Base-by-base conservation (phyloP, 1,140 invertebrate genomes). In the Bombus pyrosoma region DNA sequence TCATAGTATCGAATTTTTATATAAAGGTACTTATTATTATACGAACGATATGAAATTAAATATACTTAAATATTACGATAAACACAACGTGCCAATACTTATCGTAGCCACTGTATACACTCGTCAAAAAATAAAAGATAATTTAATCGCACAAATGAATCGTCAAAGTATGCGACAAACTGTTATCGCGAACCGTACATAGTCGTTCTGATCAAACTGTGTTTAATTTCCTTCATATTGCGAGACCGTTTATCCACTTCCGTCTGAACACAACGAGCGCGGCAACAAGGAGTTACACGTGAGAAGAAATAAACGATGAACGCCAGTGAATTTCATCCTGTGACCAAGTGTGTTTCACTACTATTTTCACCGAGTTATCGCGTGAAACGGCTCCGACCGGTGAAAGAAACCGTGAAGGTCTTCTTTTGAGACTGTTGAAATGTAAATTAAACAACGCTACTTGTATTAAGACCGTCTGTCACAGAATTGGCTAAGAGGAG, bases 321-420 rank as follows among this genome's bases (percentile, higher is more conserved):
- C 10, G 62, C 5, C 53, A 32, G 59, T 2, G 43, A 81, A 86
- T 85, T 83, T 88, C 81, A 80, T 81, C 81, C 72, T 76, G 64
- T 69, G 69, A 87, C 84, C 73, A 83, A 85, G 82, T 80, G 62
- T 85, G 86, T 86, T 91, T 91, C 82, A 75, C 81, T 71, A 87
- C 76, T 85, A 87, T 91, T 92, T 91, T 91, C 91, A 92, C 88
- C 89, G 68, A 90, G 78, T 91, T 82, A 91, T 91, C 88, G 91
- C 86, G 78, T 75, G 91, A 87, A 91, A 86, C 81, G 84, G 41
- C 71, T 71, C 85, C 82, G 13, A 28, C 32, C 43, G 77, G 83
- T 80, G 81, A 84, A 87, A 89, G 87, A 91, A 87, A 87, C 86
- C 87, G 85, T 89, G 89, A 90, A 91, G 89, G 88, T 79, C 83